Evolutionary conservation across 1,140 invertebrate species (phyloP), one percentile per base, ranked within the genome.

Genomic region (Pachypsylla venusta): DNA sequence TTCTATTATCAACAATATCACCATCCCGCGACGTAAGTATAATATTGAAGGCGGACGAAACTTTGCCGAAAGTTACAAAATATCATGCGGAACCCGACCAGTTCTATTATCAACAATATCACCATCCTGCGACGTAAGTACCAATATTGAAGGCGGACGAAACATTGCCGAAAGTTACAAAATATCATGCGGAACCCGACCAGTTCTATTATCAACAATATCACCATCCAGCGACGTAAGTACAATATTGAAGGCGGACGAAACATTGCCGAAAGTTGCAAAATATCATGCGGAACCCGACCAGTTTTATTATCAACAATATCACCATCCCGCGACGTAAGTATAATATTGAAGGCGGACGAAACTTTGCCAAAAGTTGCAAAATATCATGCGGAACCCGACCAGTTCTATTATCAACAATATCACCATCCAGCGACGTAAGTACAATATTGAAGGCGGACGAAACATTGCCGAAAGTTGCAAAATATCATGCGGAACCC

Each of bases 281-380:
- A 87, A 87, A 68, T 64, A 64, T 54, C 61, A 62, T 22, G 53
- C 62, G 26, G 58, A 62, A 19, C 60, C 62, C 20, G 60, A 61
- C 24, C 57, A 57, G 27, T 55, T 53, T 10, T 61, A 61, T 56
- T 63, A 63, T 16, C 42, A 48, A 19, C 42, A 48, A 48, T 48
- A 48, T 22, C 42, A 48, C n/a, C 42, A 48, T 19, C 42, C 42
- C 4, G 16, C 42, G n/a, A 48, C 42, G 42, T 48, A 22, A 48
- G 42, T 48, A n/a, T n/a, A 0, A 87, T 92, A 56, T 74, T 94
- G 19, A 87, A 89, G 66, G 82, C 85, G 1, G 89, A 93, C 67
- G 83, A 89, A 63, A 89, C 87, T 1, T 70, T 94, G 62, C 90
- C 90, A 12, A 89, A 91, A 72, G 89, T 93, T 1, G 85, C 88